Evolutionary conservation across 2,113 vertebrate genomes (phyloP), one percentile per base, ranked within the genome.

Genomic region (Phalacrocorax brasilianus): DNA sequence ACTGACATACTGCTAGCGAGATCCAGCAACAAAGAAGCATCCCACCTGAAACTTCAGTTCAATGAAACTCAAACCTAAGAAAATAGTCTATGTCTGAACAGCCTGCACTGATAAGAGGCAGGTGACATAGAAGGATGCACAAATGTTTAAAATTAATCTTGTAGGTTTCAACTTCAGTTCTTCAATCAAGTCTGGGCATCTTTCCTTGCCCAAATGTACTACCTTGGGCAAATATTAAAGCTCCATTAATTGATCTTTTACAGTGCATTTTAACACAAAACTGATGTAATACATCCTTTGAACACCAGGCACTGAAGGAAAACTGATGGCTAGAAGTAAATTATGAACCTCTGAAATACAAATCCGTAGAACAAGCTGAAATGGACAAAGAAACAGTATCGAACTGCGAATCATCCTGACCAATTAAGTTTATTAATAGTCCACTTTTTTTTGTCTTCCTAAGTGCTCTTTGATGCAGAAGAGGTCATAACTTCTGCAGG

Each of bases 401-500:
- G 20, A 76, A 49, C 11, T 83, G 28, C 45, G 15, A 35, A 49
- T 22, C 11, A 42, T n/a, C 63, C 26, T 75, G 28, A 24, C 3
- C 7, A 3, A 21, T 84, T 49, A 33, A 5, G 1, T 33, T 9
- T 32, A 35, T 27, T 63, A 76, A 47, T 44, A 53, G 19, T 72
- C 3, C 14, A 6, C 11, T 68, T 45, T 58, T 40, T 40, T 67
- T 88, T 44, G 33, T 58, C 58, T 79, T 68, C 15, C 11, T 94
- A 98, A 98, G 92, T 98, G 68, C 91, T 98, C 90, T 98, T 97
- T 2, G 97, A 98, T 67, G 98, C 98, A 72, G 49, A 97, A 98
- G 53, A 98, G 85, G 96, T 97, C 56, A 73, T 98, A 62, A 97
- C 97, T 16, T 98, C 98, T 94, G 98, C 98, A 16, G 95, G 98